Conservation (phyloP, 2,888 invertebrate species). For the Adelognathus sp. region DNA sequence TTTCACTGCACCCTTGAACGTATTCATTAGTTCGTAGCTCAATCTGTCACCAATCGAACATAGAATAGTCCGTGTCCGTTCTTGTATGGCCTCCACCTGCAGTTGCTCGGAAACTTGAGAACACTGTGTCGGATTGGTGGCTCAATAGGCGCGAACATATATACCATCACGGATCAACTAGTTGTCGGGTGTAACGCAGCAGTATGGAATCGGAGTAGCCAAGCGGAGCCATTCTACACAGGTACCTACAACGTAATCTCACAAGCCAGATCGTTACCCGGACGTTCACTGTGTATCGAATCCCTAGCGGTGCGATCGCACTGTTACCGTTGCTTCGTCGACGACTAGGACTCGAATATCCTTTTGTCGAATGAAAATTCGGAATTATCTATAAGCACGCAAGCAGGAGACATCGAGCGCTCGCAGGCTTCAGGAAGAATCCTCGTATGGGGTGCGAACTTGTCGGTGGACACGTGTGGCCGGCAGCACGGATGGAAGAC, state of each 20-base stretch:
- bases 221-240: neutral
- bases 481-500: neutral
- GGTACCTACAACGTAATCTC: neutral
- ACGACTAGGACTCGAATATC: neutral
- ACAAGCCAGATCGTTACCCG: neutral
- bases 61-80: slow-evolving; percentile 6
- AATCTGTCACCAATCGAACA: neutral
- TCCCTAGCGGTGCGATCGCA: no score
- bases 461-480: neutral
- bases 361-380: neutral
- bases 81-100: slow-evolving; percentile 8
- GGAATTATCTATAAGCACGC: neutral
- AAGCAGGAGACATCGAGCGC: neutral
- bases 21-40: neutral
- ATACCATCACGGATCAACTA: slow-evolving; percentile 43
- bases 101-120: neutral
- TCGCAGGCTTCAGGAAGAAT: neutral
- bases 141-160: slow-evolving; percentile 12
- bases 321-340: neutral
- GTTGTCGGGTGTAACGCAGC: slow-evolving; percentile 20
- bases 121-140: neutral
- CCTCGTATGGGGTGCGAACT: neutral
- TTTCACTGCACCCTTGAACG: neutral
- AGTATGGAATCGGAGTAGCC: neutral
- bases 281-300: neutral